Evolutionary conservation across 2,888 invertebrate species (phyloP), one percentile per base, ranked within the genome.

Genomic region (Drosophila ustulata): DNA sequence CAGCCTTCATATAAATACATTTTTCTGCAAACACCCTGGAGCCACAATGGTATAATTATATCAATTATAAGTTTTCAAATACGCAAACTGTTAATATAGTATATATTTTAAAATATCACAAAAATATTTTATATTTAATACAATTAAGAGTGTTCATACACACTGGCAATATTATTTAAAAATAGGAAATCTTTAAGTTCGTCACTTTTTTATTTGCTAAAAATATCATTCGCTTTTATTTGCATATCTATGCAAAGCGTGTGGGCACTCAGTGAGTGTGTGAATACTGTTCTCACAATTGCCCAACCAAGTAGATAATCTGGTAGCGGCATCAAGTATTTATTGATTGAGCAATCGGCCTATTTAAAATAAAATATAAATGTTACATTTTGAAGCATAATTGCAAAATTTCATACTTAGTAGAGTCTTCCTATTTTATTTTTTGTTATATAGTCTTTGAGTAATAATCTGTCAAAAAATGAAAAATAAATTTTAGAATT

Each of bases 191-290:
- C 34, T 34, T 34, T 34, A 0, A 34, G 11, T 4, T 1, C 34
- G 7, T 28, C 9, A 3, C 11, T 39, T 7, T 0, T 3, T 3
- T 11, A 28, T 25, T 4, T 3, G 9, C 43, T 7, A 46, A 37
- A 58, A 30, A 53, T 41, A 6, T 53, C 18, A 55, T 67, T 47
- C 26, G 34, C n/a, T 46, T 47, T 65, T 59, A 71, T 70, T 61
- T 63, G 59, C 63, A 57, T 64, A 39, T 76, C 59, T 45, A 45
- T 71, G 32, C 47, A 43, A 32, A 39, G 11, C 51, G 50, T 61
- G 64, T 67, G 56, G 57, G 66, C 58, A 57, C 34, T 63, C 32
- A n/a, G 26, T 11, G 6, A 26, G 46, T 58, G 34, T 47, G 61
- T 37, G 51, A 59, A 56, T 9, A 32, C 26, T 28, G 13, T 13